Base-by-base conservation (phyloP, 2,797 vertebrate genomes). In the Pangasius djambal region DNA sequence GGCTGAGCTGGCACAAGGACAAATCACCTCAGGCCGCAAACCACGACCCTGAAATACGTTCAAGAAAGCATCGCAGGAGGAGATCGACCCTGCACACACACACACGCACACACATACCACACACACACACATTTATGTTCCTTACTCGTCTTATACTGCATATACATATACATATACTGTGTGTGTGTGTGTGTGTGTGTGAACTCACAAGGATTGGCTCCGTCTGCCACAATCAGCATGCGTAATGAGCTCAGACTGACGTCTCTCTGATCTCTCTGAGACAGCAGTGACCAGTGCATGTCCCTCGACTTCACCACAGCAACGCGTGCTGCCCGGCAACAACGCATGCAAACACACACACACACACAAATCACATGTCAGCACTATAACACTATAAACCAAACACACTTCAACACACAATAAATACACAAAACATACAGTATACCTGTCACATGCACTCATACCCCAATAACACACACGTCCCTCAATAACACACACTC, bases 271-370 rank as follows among this genome's bases (percentile, higher is more conserved):
- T 99, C 98, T 91, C 97, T 95, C 95, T 99, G 98, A 88, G 98
- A 98, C 93, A 99, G 93, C 84, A 99, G 97, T 79, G 98, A 99
- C 98, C 98, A 99, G 94, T 99, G 98, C 98, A 99, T 99, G 95
- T 99, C 98, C n/a, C 98, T 97, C 0, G 98, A 99, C 92, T 99
- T 99, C 59, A 99, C 97, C 92, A 99, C 96, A 0, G 98, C 98
- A 15, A 98, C 97, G 70, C 90, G 96, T 0, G 98, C 98, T 99
- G 91, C 4, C 87, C 55, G 50, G 34, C 34, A 50, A 67, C 75
- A 83, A 77, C 63, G 61, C 52, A 88, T 50, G 88, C 78, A 90
- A n/a, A 57, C 44, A 48, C n/a, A 25, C 48, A 48, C 57, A 57
- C 22, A 74, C 70, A 74, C 34, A 72, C 69, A 59, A 50, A 63